Conservation (phyloP, 2,888 invertebrate species). For the Stratiomys singularior region DNA sequence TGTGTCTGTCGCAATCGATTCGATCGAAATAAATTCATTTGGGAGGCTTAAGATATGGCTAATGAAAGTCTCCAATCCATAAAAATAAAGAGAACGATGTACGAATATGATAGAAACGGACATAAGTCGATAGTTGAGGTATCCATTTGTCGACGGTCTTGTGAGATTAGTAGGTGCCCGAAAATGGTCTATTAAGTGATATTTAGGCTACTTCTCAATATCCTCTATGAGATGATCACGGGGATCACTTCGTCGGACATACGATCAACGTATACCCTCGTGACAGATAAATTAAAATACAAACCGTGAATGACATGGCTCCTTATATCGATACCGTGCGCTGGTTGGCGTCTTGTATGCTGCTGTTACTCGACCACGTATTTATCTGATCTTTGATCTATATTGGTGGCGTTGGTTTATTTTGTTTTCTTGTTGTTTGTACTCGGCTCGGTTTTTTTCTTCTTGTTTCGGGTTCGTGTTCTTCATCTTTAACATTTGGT, state of each 20-base stretch:
- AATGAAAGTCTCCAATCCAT: constrained; percentile 21
- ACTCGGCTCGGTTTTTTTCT: constrained; percentile 1
- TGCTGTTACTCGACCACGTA: constrained; percentile 25
- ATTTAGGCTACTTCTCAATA: constrained; percentile 42
- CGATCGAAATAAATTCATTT: constrained; percentile 33
- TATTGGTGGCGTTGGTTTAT: constrained; percentile 11
- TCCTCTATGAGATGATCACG: constrained; percentile 15
- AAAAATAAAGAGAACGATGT: constrained; percentile 2
- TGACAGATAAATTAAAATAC: constrained; percentile 48
- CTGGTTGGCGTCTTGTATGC: constrained; percentile 33
- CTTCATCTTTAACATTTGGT: neutral
- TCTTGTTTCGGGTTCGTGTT: constrained; percentile 31
- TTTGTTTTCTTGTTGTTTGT: no score
- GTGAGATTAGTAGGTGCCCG: constrained; percentile 39
- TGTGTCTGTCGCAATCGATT: constrained; percentile 4
- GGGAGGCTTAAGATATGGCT: constrained; percentile 33
- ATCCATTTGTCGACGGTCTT: constrained; percentile 39
- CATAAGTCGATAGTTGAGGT: constrained; percentile 31
- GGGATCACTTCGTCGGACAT: constrained; percentile 21
- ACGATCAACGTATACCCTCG: constrained; percentile 8
- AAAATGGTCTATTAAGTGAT: constrained; percentile 43
- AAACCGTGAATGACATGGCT: constrained; percentile 50
- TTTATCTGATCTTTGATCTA: constrained; percentile 38
- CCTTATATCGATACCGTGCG: constrained; percentile 41
- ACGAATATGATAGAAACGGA: constrained; percentile 24